phyloP scores from a whole-genome alignment of 2,113 vertebrate genomes.

The Pluvianellus socialis region DNA sequence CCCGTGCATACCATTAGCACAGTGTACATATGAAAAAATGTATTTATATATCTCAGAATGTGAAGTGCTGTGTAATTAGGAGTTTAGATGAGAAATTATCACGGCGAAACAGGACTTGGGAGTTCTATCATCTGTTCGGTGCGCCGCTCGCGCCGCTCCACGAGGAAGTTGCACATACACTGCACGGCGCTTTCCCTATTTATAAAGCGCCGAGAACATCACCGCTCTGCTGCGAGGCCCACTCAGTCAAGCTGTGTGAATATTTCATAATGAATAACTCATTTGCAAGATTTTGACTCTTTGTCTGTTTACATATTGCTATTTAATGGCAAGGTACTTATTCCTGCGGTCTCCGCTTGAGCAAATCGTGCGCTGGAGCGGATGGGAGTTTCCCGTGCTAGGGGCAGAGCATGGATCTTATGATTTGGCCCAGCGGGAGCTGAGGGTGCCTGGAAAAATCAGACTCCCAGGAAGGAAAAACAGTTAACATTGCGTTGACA shows the following conservation, averaged over 20 bases:
- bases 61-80: slow-evolving; percentile 49
- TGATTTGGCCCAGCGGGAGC: not conserved
- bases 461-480: not conserved
- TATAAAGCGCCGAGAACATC: not conserved
- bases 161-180: not conserved
- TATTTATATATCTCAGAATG: slow-evolving; percentile 52
- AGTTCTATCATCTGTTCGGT: slow-evolving; percentile 36
- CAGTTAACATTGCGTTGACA: not conserved
- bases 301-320: not conserved
- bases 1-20: slow-evolving; percentile 60
- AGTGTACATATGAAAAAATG: slow-evolving; percentile 55
- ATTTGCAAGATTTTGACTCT: not conserved
- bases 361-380: fast-evolving
- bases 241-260: slow-evolving; percentile 47
- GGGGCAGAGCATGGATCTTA: not conserved
- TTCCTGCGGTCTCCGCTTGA: fast-evolving
- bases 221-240: not conserved
- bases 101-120: not conserved
- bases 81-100: slow-evolving; percentile 31
- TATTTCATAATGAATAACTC: not conserved
- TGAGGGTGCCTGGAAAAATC: not conserved
- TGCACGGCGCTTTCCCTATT: not conserved
- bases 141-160: not conserved
- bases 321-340: not conserved
- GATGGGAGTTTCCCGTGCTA: not conserved